Evolutionary conservation across 2,888 invertebrate species (phyloP), one percentile per base, ranked within the genome.

Genomic region (Lepas anatifera): DNA sequence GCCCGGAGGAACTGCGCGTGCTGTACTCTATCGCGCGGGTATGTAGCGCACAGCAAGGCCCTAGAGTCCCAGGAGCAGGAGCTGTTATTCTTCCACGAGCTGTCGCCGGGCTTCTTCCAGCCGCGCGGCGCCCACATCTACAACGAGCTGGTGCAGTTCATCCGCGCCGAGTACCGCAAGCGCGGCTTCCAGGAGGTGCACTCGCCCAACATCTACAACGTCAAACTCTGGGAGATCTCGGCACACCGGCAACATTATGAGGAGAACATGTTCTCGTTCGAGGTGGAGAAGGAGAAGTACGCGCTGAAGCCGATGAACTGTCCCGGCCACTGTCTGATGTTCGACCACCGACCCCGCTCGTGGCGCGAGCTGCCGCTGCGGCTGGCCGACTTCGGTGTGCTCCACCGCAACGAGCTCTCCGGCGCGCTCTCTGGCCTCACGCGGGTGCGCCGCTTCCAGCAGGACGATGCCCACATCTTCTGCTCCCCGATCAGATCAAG

Each of bases 291-390:
- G 79, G 97, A 99, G 78, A 92, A 87, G 11, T 99, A 90, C 80
- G 98, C 95, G 0, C 81, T 99, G 73, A 99, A 99, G 78, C 99
- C 99, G 0, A 99, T 99, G 99, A 99, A 99, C 80, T 99, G 99
- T 78, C 99, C 99, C 0, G 98, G 98, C 0, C 97, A 98, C 80
- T 98, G 97, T 80, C 78, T 95, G 50, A 89, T 95, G 79, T 95
- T 93, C 81, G 86, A 84, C 72, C 84, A 85, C 68, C 81, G 86
- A 37, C 86, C 83, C 13, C 87, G 95, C 27, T 97, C 98, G 0
- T 97, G 97, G 95, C 87, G 95, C 73, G 98, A 99, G 80, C 81
- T 99, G 75, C 99, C 99, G 0, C 82, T 98, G 13, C 87, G 98
- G 3, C 82, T 95, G 81, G 98, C 99, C 0, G 99, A 99, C 82